phyloP scores from a whole-genome alignment of 2,888 invertebrate genomes.

The Agrochola litura region DNA sequence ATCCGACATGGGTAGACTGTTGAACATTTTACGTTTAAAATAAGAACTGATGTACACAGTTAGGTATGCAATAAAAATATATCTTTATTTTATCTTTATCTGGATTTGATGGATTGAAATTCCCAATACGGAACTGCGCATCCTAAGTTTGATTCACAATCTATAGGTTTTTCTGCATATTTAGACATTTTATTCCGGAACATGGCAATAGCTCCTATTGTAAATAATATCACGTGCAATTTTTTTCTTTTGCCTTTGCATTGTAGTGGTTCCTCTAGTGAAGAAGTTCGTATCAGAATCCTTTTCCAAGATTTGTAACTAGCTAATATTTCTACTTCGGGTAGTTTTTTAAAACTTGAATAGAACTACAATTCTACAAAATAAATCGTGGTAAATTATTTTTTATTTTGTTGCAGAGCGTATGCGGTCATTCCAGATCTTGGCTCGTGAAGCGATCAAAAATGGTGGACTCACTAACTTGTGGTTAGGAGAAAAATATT shows the following conservation, averaged over 20 bases:
- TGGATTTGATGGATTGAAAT: not conserved
- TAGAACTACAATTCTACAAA: not conserved
- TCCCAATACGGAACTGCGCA: not conserved
- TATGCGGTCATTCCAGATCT: constrained; percentile 63
- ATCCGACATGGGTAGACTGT: too few relatives aligned
- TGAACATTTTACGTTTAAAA: too few relatives aligned
- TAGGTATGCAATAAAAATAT: too few relatives aligned
- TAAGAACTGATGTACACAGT: too few relatives aligned
- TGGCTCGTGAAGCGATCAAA: constrained; percentile 67
- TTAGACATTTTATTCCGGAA: not conserved
- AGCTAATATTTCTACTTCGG: not conserved
- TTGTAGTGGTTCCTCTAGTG: not conserved
- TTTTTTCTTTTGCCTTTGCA: too few relatives aligned
- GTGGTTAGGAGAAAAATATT: constrained; percentile 52
- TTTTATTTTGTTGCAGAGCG: constrained; percentile 62
- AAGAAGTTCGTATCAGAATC: not conserved
- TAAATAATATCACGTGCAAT: too few relatives aligned
- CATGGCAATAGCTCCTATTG: not conserved
- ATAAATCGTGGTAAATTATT: not conserved
- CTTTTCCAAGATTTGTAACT: not conserved
- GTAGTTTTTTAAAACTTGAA: too few relatives aligned
- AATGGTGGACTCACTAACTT: constrained; percentile 65
- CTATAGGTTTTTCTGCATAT: not conserved
- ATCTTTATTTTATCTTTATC: too few relatives aligned
- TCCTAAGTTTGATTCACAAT: not conserved